A percentile compares a stretch with the other conserved stretches of the same genome.
phyloP scores from a whole-genome alignment of 2,888 invertebrate genomes.

The Alviniconcha strummeri region DNA sequence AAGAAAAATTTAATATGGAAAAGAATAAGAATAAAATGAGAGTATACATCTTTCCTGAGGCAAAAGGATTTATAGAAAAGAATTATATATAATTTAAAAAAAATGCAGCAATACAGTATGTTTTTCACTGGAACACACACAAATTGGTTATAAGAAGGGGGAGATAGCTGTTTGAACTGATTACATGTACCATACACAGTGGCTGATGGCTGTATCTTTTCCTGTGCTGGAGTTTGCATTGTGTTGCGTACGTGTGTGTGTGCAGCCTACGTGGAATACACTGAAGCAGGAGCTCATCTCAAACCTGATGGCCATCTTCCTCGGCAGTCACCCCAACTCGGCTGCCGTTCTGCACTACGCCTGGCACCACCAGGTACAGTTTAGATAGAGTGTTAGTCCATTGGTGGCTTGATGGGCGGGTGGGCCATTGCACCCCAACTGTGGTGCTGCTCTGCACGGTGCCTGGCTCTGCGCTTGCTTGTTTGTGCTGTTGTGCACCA shows the following conservation, averaged over 20 bases:
- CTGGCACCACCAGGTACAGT: constrained; percentile 85
- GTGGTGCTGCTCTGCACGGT: neutral
- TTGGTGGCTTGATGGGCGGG: neutral
- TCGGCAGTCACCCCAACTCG: constrained; percentile 96
- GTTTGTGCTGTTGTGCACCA: neutral
- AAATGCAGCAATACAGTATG: too few relatives aligned
- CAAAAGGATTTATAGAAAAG: too few relatives aligned
- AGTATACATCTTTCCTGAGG: too few relatives aligned
- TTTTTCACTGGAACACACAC: too few relatives aligned
- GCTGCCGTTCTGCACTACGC: constrained; percentile 96
- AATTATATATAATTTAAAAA: too few relatives aligned
- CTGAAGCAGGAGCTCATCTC: constrained; percentile 89
- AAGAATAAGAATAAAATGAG: too few relatives aligned
- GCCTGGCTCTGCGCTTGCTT: neutral
- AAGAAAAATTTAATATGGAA: too few relatives aligned
- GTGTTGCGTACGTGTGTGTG: neutral
- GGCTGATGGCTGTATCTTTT: too few relatives aligned
- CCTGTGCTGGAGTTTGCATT: too few relatives aligned
- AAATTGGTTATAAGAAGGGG: too few relatives aligned
- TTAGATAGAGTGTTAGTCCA: neutral
- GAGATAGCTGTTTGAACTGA: too few relatives aligned
- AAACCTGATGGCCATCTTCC: constrained; percentile 91
- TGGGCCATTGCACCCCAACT: neutral
- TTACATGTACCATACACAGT: too few relatives aligned
- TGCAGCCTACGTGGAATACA: constrained; percentile 70